Base-by-base conservation (phyloP, 2,113 vertebrate genomes). In the Macaca mulatta region DNA sequence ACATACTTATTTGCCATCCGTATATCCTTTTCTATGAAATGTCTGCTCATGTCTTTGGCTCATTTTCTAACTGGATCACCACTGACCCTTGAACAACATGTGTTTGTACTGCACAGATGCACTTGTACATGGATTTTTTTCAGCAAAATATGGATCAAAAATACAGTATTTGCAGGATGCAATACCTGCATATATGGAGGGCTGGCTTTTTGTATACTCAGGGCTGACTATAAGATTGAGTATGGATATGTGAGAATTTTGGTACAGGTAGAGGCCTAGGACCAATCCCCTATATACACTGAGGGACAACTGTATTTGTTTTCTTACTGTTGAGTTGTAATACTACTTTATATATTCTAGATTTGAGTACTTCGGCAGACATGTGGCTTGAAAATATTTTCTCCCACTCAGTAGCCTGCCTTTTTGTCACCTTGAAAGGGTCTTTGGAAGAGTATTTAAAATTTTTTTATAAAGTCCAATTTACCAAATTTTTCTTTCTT, bases 341-440 rank as follows among this genome's bases (percentile, higher is more conserved):
- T 38, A 57, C 2, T 38, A 64, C 52, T 74, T 59, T 45, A 79
- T 50, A 74, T 84, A 48, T 80, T 38, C n/a, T 55, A 67, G 25
- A 72, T 55, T 59, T 94, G 18, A 59, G 17, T 78, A 4, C 16
- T 80, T 80, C 45, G 61, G 57, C 74, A 48, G 75, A 38, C 80
- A 88, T n/a, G 75, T 80, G 43, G 8, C 89, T 64, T 75, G 69
- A 45, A 94, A 74, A 75, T 43, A 94, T 75, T 64, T 89, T 94
- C 40, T 89, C 52, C 78, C 32, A 48, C 17, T 59, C 16, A 57
- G 10, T 57, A 48, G 7, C 40, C 38, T 80, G 22, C 22, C 50
- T 77, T 77, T 64, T 90, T 43, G 64, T 89, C 14, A 23, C 64
- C 4, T 89, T 82, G 61, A 77, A 38, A 72, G 45, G 25, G 35